Evolutionary conservation across 1,140 invertebrate genomes (phyloP).

Genomic region (Sinonovacula constricta): DNA sequence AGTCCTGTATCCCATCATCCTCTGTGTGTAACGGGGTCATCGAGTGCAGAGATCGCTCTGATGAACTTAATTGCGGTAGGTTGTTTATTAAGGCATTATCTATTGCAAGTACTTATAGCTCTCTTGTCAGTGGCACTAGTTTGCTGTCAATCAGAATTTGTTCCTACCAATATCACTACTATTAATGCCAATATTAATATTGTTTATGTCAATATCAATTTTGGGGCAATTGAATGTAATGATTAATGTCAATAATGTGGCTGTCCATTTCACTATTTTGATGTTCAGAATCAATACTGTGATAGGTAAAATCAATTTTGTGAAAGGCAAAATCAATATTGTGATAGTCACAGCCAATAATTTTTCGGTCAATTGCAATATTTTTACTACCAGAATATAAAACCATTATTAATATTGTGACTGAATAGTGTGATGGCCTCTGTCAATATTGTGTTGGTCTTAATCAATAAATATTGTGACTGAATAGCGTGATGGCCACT

Average conservation of each 20-base stretch:
- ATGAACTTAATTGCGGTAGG: slow-evolving; percentile 68
- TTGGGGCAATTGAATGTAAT: background rate
- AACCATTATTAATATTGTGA: too few relatives aligned
- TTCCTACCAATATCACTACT: background rate
- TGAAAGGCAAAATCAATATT: too few relatives aligned
- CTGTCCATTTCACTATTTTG: too few relatives aligned
- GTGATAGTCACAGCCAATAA: too few relatives aligned
- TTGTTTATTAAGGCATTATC: background rate
- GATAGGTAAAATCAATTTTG: too few relatives aligned
- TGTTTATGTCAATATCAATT: background rate
- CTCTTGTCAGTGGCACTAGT: background rate
- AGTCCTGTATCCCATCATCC: slow-evolving; percentile 77
- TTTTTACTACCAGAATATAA: too few relatives aligned
- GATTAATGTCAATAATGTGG: background rate
- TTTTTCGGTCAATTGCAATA: too few relatives aligned
- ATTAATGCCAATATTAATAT: background rate
- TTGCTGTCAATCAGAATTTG: background rate
- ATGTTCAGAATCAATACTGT: too few relatives aligned
- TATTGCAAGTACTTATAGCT: background rate
- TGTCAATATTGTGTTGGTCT: too few relatives aligned
- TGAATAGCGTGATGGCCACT: too few relatives aligned
- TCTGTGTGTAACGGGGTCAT: slow-evolving; percentile 82
- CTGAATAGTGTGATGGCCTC: too few relatives aligned
- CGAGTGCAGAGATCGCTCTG: slow-evolving; percentile 76
- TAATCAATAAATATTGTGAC: too few relatives aligned